These are phyloP conservation scores for Aythya baeri DNA, from an alignment of 2,113 vertebrate species.

Conservation along the genomic window DNA sequence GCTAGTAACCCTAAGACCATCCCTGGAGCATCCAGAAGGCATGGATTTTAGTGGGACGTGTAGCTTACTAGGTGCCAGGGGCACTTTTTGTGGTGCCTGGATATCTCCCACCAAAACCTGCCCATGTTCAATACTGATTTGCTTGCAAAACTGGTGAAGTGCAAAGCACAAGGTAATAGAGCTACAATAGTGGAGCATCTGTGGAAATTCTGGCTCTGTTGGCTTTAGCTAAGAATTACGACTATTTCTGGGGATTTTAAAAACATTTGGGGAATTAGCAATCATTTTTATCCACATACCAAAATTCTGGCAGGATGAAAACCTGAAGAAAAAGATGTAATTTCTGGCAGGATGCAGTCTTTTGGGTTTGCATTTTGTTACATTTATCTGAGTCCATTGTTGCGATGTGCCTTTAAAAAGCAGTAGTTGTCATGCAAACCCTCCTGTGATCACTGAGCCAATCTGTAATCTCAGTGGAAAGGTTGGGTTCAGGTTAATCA, in stretches of 20 bases:
- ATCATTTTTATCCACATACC: not conserved
- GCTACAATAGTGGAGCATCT: not conserved
- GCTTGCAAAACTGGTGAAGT: not conserved
- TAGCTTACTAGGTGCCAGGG: not conserved
- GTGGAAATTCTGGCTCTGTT: not conserved
- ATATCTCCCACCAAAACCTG: not conserved
- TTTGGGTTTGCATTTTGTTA: not conserved
- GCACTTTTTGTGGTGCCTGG: not conserved
- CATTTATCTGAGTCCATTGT: not conserved
- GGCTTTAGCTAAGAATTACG: not conserved
- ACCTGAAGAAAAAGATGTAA: not conserved
- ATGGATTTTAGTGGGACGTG: fast-evolving
- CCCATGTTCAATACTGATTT: not conserved
- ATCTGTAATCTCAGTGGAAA: not conserved
- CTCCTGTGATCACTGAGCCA: not conserved
- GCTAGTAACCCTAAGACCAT: not conserved
- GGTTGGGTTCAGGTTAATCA: not conserved
- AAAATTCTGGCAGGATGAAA: slow-evolving; percentile 17
- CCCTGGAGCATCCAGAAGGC: not conserved
- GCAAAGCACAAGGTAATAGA: not conserved
- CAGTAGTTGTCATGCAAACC: not conserved
- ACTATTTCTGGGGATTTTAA: not conserved
- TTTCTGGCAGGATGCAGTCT: not conserved
- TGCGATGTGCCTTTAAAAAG: not conserved
- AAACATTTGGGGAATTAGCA: slow-evolving; percentile 6